These are phyloP conservation scores for Orius insidiosus DNA, from an alignment of 1,140 invertebrate genomes.

Conservation along the genomic window DNA sequence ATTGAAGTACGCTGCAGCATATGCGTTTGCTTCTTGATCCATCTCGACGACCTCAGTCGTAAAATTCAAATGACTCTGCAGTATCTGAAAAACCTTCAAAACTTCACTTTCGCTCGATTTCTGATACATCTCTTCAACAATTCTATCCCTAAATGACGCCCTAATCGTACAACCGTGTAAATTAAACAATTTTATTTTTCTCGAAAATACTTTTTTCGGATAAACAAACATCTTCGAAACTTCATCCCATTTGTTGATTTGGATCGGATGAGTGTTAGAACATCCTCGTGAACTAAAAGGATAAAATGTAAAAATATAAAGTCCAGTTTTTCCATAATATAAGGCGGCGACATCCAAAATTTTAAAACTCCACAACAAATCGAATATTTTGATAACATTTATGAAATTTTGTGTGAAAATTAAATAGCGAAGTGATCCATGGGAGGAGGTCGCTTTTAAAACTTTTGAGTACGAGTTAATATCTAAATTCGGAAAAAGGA, in stretches of 20 bases:
- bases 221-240: slow-evolving; percentile 11
- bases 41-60: slow-evolving; percentile 15
- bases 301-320: slow-evolving; percentile 20
- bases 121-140: slow-evolving; percentile 12
- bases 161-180: slow-evolving; percentile 17
- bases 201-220: slow-evolving; percentile 15
- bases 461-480: slow-evolving; percentile 14
- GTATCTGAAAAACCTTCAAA: slow-evolving; percentile 14
- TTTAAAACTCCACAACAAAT: slow-evolving; percentile 20
- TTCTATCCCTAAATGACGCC: slow-evolving; percentile 17
- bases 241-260: slow-evolving; percentile 19
- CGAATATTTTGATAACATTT: slow-evolving; percentile 15
- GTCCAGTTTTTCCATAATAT: slow-evolving; percentile 16
- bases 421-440: slow-evolving; percentile 12
- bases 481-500: slow-evolving; percentile 13
- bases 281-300: slow-evolving; percentile 19
- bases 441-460: slow-evolving; percentile 5
- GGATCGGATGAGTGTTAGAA: slow-evolving; percentile 17
- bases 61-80: slow-evolving; percentile 17
- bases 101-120: slow-evolving; percentile 12
- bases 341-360: slow-evolving; percentile 20
- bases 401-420: slow-evolving; percentile 10
- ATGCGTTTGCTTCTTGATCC: slow-evolving; percentile 12
- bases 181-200: slow-evolving; percentile 18
- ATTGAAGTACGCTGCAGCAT: slow-evolving; percentile 17